These are phyloP conservation scores for Napeogenes inachia DNA, from an alignment of 2,888 invertebrate genomes.

Conservation along the genomic window DNA sequence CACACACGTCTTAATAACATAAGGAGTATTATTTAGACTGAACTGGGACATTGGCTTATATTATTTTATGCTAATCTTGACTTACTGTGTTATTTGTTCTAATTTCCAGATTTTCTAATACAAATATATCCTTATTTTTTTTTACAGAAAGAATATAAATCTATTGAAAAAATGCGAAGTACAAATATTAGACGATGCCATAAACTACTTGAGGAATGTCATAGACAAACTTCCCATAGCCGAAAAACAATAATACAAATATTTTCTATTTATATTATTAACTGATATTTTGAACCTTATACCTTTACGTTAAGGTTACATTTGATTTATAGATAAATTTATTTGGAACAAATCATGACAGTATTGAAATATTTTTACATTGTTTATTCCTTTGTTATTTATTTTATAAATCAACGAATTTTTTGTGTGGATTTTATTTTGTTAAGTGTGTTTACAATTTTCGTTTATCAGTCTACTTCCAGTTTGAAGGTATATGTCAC, in stretches of 20 bases:
- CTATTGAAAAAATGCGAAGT: conserved; percentile 67
- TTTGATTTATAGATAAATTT: conserved; percentile 13
- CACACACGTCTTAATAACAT: no score
- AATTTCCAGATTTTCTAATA: no score
- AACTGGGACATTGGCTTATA: no score
- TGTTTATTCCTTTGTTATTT: conserved; percentile 25
- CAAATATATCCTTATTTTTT: not conserved
- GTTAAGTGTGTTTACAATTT: conserved; percentile 6
- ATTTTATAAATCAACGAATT: conserved; percentile 21
- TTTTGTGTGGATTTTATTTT: conserved; percentile 18
- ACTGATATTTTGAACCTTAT: conserved; percentile 14
- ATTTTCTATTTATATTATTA: conserved; percentile 13
- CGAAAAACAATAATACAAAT: conserved; percentile 14
- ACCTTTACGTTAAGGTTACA: conserved; percentile 6
- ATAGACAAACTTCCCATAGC: conserved; percentile 48
- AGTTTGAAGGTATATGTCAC: not conserved
- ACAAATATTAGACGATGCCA: conserved; percentile 65
- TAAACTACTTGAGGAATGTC: conserved; percentile 53
- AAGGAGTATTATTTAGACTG: no score
- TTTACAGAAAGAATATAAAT: conserved; percentile 62
- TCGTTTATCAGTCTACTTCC: not conserved
- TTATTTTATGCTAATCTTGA: no score
- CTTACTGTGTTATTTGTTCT: no score
- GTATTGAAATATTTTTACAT: conserved; percentile 29
- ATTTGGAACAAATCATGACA: conserved; percentile 24